Percentiles rank a stretch among this genome's conserved stretches.
phyloP scores from a whole-genome alignment of 2,113 vertebrate species.

The Lamprologus callipterus region DNA sequence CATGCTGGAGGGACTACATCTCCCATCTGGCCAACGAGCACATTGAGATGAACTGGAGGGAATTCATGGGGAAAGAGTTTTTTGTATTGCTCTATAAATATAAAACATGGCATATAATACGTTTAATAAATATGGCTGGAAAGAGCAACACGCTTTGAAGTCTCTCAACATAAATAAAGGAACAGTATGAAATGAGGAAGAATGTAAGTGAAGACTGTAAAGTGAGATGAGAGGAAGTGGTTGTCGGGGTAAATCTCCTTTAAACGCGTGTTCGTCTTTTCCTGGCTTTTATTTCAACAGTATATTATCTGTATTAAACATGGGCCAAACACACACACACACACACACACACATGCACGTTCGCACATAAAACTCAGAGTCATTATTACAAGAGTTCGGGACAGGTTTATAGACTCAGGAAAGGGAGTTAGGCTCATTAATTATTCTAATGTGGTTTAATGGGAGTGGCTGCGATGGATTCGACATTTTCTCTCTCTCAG shows the following conservation, averaged over 20 bases:
- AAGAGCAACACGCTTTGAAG: not conserved
- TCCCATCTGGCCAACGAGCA: slow-evolving; percentile 3
- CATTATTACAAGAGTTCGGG: slow-evolving; percentile 41
- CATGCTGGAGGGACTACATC: not conserved
- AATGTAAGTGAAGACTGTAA: not conserved
- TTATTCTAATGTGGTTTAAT: slow-evolving; percentile 61
- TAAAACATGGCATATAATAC: not conserved
- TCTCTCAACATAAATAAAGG: not conserved
- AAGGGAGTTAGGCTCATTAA: slow-evolving; percentile 55
- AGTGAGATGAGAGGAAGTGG: not conserved
- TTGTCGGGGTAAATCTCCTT: slow-evolving; percentile 39
- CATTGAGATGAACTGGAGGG: not conserved
- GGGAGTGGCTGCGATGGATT: slow-evolving; percentile 27
- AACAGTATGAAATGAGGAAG: not conserved
- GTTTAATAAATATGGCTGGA: not conserved
- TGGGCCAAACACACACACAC: not conserved
- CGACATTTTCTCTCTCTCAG: slow-evolving; percentile 17
- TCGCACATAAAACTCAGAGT: slow-evolving; percentile 23
- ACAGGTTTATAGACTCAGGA: slow-evolving; percentile 57
- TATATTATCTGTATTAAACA: slow-evolving; percentile 54
- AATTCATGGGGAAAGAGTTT: not conserved
- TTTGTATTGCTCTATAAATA: not conserved
- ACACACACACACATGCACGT: not conserved
- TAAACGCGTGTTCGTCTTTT: slow-evolving; percentile 21
- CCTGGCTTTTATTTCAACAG: slow-evolving; percentile 36